Evolutionary conservation across 2,888 invertebrate genomes (phyloP).

Genomic region (Drosophila sordidula): DNA sequence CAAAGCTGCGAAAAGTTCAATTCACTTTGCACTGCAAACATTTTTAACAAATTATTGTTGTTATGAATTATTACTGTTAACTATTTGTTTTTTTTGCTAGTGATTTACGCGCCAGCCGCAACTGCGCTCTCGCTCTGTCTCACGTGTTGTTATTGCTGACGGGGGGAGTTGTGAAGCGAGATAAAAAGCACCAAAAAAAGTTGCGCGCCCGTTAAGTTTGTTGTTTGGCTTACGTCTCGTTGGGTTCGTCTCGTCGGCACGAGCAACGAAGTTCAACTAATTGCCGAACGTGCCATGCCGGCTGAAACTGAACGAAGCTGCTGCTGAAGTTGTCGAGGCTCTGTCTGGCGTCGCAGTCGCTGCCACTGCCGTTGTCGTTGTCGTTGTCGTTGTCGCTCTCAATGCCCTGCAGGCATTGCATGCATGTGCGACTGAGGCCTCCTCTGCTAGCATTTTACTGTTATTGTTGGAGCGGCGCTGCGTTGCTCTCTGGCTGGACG

Average conservation of each 20-base stretch:
- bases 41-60: slow-evolving; percentile 15
- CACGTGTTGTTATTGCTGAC: slow-evolving; percentile 30
- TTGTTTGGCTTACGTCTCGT: slow-evolving; percentile 50
- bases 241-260: slow-evolving; percentile 72
- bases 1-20: slow-evolving; percentile 60
- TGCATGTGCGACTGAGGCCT: slow-evolving; percentile 51
- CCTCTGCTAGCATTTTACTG: slow-evolving; percentile 39
- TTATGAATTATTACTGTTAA: slow-evolving; percentile 10
- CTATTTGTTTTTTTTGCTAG: slow-evolving; percentile 8
- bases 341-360: slow-evolving; percentile 26
- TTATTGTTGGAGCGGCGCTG: slow-evolving; percentile 38
- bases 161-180: slow-evolving; percentile 20
- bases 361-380: slow-evolving; percentile 21
- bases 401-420: slow-evolving; percentile 56
- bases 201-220: slow-evolving; percentile 41
- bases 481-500: slow-evolving; percentile 33
- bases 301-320: slow-evolving; percentile 45
- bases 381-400: slow-evolving; percentile 34
- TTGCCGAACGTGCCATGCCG: slow-evolving; percentile 64
- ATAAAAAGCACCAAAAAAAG: slow-evolving; percentile 37
- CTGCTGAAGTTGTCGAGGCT: slow-evolving; percentile 45
- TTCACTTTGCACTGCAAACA: slow-evolving; percentile 42
- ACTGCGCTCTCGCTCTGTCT: slow-evolving; percentile 32
- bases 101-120: slow-evolving; percentile 26
- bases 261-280: slow-evolving; percentile 79